phyloP scores from a whole-genome alignment of 2,113 vertebrate genomes.

The Callipepla californica region DNA sequence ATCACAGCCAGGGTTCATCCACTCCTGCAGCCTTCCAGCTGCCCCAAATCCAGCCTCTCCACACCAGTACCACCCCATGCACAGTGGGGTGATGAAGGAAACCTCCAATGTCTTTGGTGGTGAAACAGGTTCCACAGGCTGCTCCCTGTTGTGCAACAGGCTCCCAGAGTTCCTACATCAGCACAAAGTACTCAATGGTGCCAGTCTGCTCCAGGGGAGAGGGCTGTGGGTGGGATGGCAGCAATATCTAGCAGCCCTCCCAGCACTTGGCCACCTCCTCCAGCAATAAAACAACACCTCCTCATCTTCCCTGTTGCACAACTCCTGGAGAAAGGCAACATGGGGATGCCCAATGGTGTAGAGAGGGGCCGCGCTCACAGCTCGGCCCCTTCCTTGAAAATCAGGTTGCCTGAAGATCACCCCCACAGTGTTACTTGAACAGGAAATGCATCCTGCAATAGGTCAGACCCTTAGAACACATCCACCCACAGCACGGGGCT shows the following conservation, averaged over 20 bases:
- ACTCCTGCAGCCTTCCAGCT: background rate
- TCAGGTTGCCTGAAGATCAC: background rate
- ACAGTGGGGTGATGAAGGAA: background rate
- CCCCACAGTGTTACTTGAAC: background rate
- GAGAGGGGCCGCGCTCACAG: accelerated
- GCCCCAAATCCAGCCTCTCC: background rate
- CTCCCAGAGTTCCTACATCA: background rate
- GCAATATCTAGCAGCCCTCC: background rate
- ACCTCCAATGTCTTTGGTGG: background rate
- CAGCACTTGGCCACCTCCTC: background rate
- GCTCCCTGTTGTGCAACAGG: constrained; percentile 1
- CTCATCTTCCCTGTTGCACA: too few relatives aligned
- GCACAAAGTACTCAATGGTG: accelerated
- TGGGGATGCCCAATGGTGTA: background rate
- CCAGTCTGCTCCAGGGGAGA: background rate
- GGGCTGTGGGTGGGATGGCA: background rate
- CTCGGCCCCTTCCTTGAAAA: background rate
- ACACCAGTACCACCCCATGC: background rate
- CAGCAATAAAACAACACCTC: background rate
- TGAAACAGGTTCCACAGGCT: constrained; percentile 27
- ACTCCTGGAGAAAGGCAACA: background rate
- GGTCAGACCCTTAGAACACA: background rate
- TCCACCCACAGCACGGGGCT: background rate
- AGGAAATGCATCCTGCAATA: accelerated
- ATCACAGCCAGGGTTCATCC: background rate